Conservation (phyloP, 2,797 vertebrate genomes). For the Parauchenoglanis punctatus region DNA sequence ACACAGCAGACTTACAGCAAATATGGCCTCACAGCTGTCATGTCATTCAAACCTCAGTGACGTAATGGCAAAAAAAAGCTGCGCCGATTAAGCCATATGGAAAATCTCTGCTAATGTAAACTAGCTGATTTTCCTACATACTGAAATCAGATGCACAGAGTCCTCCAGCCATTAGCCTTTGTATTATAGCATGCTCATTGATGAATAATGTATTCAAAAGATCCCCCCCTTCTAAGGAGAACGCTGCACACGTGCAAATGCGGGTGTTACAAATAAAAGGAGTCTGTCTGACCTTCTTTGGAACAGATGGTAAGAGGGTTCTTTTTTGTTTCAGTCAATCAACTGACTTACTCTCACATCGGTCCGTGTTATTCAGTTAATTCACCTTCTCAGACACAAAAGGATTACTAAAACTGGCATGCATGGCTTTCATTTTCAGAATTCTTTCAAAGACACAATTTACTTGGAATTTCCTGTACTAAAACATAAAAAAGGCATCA, state of each 20-base stretch:
- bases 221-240: neutral
- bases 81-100: neutral
- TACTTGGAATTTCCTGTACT: slow-evolving; percentile 14
- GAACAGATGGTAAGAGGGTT: slow-evolving; percentile 52
- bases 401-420: neutral
- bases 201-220: neutral
- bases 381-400: neutral
- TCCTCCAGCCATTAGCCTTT: neutral
- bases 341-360: slow-evolving; percentile 4
- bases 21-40: slow-evolving; percentile 49
- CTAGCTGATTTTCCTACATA: neutral
- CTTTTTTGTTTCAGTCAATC: slow-evolving; percentile 54
- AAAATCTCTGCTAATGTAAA: neutral
- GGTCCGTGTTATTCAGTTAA: neutral
- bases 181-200: neutral
- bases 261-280: slow-evolving; percentile 29
- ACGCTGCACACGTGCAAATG: slow-evolving; percentile 6
- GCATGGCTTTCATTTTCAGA: neutral
- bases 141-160: neutral
- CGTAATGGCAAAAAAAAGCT: neutral
- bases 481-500: neutral
- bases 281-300: slow-evolving; percentile 41
- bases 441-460: slow-evolving; percentile 10
- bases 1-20: slow-evolving; percentile 20
- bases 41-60: slow-evolving; percentile 37